phyloP scores from a whole-genome alignment of 1,140 invertebrate genomes.

The Dermatophagoides farinae region DNA sequence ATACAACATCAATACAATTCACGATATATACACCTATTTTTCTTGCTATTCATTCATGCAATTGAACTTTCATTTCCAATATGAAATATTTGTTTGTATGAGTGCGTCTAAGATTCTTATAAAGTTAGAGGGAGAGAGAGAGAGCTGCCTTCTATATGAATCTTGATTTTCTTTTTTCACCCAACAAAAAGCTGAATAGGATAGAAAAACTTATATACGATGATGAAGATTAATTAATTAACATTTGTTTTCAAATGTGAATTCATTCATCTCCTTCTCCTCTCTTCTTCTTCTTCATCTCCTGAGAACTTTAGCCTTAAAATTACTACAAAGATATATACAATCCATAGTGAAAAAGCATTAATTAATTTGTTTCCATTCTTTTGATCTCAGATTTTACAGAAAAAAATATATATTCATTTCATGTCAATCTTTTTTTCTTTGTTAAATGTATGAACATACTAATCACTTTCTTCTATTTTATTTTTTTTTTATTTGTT shows the following conservation, averaged over 20 bases:
- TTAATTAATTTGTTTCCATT: conserved; percentile 3
- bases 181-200: too few relatives aligned
- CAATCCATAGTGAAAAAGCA: neutral
- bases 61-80: too few relatives aligned
- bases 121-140: too few relatives aligned
- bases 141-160: too few relatives aligned
- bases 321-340: neutral
- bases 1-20: neutral
- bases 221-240: conserved; percentile 6
- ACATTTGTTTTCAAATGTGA: neutral
- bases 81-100: too few relatives aligned
- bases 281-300: neutral
- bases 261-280: too few relatives aligned
- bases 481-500: neutral
- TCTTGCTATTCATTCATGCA: neutral
- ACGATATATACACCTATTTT: neutral
- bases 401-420: too few relatives aligned
- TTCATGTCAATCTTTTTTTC: too few relatives aligned
- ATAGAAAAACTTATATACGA: neutral
- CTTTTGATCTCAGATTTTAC: neutral
- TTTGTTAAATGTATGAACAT: too few relatives aligned
- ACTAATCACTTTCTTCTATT: neutral
- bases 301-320: neutral
- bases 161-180: too few relatives aligned
- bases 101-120: too few relatives aligned